Evolutionary conservation across 2,113 vertebrate genomes (phyloP), one percentile per base, ranked within the genome.

Genomic region (Melanocharis versteri): DNA sequence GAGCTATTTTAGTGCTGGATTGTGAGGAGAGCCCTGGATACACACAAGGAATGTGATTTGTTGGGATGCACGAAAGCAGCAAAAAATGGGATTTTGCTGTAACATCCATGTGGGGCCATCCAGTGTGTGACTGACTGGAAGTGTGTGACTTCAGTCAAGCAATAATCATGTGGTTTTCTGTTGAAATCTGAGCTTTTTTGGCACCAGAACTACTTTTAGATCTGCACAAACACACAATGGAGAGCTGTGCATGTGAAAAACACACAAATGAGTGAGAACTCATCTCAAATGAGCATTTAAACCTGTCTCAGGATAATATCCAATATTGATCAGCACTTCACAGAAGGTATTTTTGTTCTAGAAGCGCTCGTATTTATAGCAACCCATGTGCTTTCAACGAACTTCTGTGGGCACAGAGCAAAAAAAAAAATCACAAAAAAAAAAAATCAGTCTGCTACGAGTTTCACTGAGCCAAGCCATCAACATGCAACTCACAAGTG

Each of bases 291-390:
- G 22, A 93, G 65, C 58, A 66, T 83, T 86, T 88, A 69, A 92
- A 80, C 66, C 68, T 85, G 21, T 39, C 64, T 78, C 66, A 50
- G 58, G 68, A 68, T 73, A 93, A 70, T 45, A 90, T 15, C 79
- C 4, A 45, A 51, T 80, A 96, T 42, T 51, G 82, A 93, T 88
- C 83, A 86, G 56, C 68, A 68, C 51, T 80, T 51, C 51, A 56
- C 51, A 93, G 79, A 83, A 90, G 71, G 47, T 72, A 83, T 78
- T 95, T 86, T 62, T 77, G 66, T 72, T 80, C 22, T 21, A 26
- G 35, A 84, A 87, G 44, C 31, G 26, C 18, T 53, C 13, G 15
- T 75, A 94, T 87, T 96, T 96, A 92, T 88, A 94, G 90, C 69
- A 96, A 87, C 8, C 73, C 48, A 58, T 90, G 60, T 90, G 87